Evolutionary conservation across 2,113 vertebrate genomes (phyloP), one percentile per base, ranked within the genome.

Genomic region (Pitta sordida): DNA sequence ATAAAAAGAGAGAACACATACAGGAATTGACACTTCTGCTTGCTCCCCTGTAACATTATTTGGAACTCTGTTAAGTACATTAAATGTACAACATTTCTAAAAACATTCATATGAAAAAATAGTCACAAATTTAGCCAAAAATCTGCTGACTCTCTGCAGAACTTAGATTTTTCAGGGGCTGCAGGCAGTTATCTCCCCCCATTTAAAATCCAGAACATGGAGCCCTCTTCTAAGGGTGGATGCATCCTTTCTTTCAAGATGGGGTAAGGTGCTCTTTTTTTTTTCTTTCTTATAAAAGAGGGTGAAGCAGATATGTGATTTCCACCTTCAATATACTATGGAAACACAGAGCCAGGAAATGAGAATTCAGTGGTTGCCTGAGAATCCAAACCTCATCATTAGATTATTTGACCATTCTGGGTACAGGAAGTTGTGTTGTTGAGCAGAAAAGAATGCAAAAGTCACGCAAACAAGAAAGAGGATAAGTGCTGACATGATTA

Each of bases 381-480:
- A 75, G 65, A 65, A 89, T 92, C 86, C 69, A 84, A 63, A 84
- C 56, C 30, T 91, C 86, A 84, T 69, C 36, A 48, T 73, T 75
- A 81, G 56, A 82, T 82, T 81, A 91, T 89, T 89, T 85, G 87
- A 85, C 78, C 88, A 91, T 83, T 88, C 32, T 85, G 67, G 29
- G 37, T 73, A 76, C 49, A 91, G 82, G 87, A 96, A 91, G 67
- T 80, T 84, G 65, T 60, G 39, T 60, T 56, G 9, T 64, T 93
- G 91, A 90, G 82, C 91, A 90, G 78, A 93, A 94, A 95, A 95
- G 85, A 93, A 95, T 85, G 87, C 49, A 83, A 12, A 93, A 95
- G 75, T 87, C 85, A 85, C 24, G 41, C 58, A 93, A 78, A 51
- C 74, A 71, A 71, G 78, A 91, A 10, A 86, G 19, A 90, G 58